These are phyloP conservation scores for Cyanocitta stelleri DNA, from an alignment of 2,113 vertebrate genomes.

Conservation along the genomic window DNA sequence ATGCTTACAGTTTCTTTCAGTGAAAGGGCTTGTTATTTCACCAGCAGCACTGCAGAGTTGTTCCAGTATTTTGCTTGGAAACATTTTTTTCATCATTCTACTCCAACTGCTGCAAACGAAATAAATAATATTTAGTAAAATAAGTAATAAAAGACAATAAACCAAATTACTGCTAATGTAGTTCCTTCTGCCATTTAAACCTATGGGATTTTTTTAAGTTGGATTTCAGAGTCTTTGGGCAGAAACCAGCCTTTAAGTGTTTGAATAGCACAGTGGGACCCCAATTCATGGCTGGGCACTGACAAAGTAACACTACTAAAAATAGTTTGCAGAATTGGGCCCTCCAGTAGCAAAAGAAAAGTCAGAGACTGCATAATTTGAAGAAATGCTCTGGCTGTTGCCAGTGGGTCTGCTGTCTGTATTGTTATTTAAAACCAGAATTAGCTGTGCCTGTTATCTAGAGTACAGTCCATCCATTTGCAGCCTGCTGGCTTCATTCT, in stretches of 20 bases:
- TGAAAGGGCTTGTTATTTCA: constrained; percentile 41
- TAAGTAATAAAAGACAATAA: constrained; percentile 8
- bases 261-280: constrained; percentile 51
- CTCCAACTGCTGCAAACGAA: neutral
- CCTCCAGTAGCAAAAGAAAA: constrained; percentile 33
- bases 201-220: constrained; percentile 1
- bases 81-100: neutral
- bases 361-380: constrained; percentile 16
- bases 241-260: constrained; percentile 44
- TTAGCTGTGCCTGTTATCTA: constrained; percentile 16
- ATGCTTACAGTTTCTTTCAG: neutral
- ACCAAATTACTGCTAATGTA: neutral
- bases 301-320: constrained; percentile 28
- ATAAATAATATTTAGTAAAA: constrained; percentile 50
- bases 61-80: constrained; percentile 11
- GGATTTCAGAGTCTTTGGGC: constrained; percentile 35
- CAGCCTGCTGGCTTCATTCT: neutral
- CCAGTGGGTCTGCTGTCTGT: constrained; percentile 12
- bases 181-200: constrained; percentile 6
- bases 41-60: neutral
- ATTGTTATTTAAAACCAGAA: constrained; percentile 54
- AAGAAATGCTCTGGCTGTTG: constrained; percentile 35
- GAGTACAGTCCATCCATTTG: neutral
- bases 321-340: constrained; percentile 39
- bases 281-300: constrained; percentile 15